These are phyloP conservation scores for Craseonycteris thonglongyai DNA, from an alignment of 2,113 vertebrate genomes.

Conservation along the genomic window DNA sequence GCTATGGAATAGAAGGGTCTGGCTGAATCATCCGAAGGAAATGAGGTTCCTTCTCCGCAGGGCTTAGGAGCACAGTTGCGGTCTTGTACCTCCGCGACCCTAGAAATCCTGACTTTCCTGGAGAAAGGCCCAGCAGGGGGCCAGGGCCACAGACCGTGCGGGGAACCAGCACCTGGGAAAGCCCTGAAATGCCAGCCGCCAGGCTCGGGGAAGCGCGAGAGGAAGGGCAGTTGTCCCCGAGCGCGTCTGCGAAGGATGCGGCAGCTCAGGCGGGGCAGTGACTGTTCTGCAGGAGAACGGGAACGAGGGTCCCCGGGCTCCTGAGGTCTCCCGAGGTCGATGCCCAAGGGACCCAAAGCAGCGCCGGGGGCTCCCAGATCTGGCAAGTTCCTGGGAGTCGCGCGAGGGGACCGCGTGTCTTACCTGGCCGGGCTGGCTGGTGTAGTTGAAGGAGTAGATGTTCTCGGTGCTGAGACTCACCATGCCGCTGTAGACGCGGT, in stretches of 20 bases:
- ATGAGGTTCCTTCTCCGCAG: background rate
- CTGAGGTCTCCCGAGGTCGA: background rate
- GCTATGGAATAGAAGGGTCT: background rate
- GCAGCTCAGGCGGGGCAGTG: background rate
- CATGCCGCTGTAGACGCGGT: conserved; percentile 74
- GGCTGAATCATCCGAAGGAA: background rate
- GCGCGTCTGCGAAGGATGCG: background rate
- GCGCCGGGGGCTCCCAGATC: background rate
- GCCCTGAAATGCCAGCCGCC: background rate
- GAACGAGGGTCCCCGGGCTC: background rate
- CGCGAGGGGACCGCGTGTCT: conserved; percentile 13
- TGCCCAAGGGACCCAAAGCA: background rate
- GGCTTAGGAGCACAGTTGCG: background rate
- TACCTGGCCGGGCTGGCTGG: conserved; percentile 80
- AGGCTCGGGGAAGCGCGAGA: background rate
- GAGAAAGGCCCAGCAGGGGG: background rate
- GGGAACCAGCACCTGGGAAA: background rate
- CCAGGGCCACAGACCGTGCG: background rate
- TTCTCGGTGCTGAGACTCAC: conserved; percentile 77
- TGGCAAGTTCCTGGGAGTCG: background rate
- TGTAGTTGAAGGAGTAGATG: conserved; percentile 82
- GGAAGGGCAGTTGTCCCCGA: background rate
- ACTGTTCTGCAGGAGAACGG: background rate
- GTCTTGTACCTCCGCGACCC: background rate
- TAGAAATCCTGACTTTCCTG: background rate